Base-by-base conservation (phyloP, 2,113 vertebrate species). In the Apaloderma vittatum region DNA sequence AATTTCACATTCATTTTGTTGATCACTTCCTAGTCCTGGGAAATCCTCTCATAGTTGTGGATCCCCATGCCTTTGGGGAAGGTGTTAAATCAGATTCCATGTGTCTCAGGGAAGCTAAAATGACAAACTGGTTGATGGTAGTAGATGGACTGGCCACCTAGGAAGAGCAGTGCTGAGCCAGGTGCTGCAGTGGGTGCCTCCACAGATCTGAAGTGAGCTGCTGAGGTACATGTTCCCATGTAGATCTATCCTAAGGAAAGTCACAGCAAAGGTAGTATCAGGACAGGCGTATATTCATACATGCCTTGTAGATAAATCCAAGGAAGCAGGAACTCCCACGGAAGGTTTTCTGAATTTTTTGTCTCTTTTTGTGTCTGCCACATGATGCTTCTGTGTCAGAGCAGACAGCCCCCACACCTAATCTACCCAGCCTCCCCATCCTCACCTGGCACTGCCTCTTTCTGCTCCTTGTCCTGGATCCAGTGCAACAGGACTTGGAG, bases 381-480 rank as follows among this genome's bases (percentile, higher is more conserved):
- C 70, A 55, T 0, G 2, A 40, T 17, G 27, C 20, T 51, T 65
- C 63, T 5, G 7, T 36, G 58, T 8, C 67, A 43, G 17, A 68
- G 51, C 49, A 46, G 58, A 12, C 51, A 68, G 16, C 24, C 37
- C 23, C 22, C 30, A 46, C 8, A 14, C 5, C 2, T 23, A 2
- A 29, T 1, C 23, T 4, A 15, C 4, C 14, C 2, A 6, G 20
- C 49, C 15, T 77, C 54, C 27, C 8, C 32, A 36, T 4, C 2
- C 17, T 48, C 49, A 27, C 7, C 54, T 11, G 7, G 21, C 61
- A 12, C 36, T 27, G 18, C 5, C 27, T 52, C 22, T 15, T 89
- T 37, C 74, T 62, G 16, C 7, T 22, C 8, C 27, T 24, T 24
- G 9, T 24, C 24, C 61, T 30, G 12, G 30, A 40, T 71, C 24